These are phyloP conservation scores for Andrena flavipes DNA, from an alignment of 2,888 invertebrate species.

Conservation along the genomic window DNA sequence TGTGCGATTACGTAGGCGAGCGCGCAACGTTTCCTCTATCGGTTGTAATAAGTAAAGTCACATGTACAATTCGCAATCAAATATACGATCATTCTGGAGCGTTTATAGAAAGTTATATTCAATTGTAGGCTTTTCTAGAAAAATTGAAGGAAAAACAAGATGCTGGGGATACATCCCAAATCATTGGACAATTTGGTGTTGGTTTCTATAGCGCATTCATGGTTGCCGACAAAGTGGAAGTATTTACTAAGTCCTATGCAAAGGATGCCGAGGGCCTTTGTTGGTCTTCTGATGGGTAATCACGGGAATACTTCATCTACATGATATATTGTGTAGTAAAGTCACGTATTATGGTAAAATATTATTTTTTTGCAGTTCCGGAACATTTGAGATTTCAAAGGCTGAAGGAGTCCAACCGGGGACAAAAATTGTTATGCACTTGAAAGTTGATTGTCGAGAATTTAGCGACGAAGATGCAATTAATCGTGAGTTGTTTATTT, in stretches of 20 bases:
- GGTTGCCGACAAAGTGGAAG: slow-evolving; percentile 98
- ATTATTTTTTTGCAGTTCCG: slow-evolving; percentile 87
- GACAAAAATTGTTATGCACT: slow-evolving; percentile 96
- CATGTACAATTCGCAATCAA: neutral
- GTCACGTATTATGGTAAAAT: neutral
- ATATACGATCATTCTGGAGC: neutral
- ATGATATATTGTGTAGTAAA: neutral
- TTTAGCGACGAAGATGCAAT: slow-evolving; percentile 95
- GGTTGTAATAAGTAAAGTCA: neutral
- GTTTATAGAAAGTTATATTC: neutral
- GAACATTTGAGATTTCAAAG: slow-evolving; percentile 94
- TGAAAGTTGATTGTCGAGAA: slow-evolving; percentile 95
- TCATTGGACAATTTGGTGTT: slow-evolving; percentile 99
- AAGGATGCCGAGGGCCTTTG: slow-evolving; percentile 90
- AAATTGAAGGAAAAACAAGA: slow-evolving; percentile 90
- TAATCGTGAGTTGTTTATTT: slow-evolving; percentile 86
- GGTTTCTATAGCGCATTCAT: slow-evolving; percentile 99
- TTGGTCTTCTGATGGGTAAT: slow-evolving; percentile 96
- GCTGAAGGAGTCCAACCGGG: slow-evolving; percentile 94
- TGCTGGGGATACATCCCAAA: slow-evolving; percentile 89
- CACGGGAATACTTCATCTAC: neutral
- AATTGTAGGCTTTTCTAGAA: slow-evolving; percentile 91
- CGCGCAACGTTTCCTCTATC: neutral
- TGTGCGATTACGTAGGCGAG: neutral
- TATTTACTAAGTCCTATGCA: slow-evolving; percentile 91